phyloP scores from a whole-genome alignment of 2,888 invertebrate species.

The Mylabris sibirica region DNA sequence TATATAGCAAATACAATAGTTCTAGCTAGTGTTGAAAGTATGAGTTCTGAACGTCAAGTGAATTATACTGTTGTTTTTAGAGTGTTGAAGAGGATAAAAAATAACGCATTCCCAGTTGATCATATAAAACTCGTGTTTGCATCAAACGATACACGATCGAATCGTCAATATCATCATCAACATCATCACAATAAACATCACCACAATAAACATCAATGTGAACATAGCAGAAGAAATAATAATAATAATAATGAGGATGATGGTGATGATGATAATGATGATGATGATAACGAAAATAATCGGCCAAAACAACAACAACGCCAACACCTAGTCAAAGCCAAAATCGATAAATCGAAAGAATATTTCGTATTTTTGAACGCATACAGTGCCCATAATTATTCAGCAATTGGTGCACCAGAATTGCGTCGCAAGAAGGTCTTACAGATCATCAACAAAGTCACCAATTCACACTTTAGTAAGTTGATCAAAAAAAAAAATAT shows the following conservation, averaged over 20 bases:
- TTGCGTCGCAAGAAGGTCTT: constrained; percentile 47
- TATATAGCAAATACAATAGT: constrained; percentile 71
- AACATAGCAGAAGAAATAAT: not conserved
- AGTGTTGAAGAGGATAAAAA: constrained; percentile 69
- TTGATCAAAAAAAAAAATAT: constrained; percentile 21
- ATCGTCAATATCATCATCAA: constrained; percentile 11
- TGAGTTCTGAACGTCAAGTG: constrained; percentile 59
- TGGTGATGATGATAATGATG: constrained; percentile 20
- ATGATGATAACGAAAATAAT: constrained; percentile 22
- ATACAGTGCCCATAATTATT: constrained; percentile 67
- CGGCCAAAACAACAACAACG: constrained; percentile 43
- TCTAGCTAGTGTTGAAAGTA: constrained; percentile 70
- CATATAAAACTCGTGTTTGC: constrained; percentile 13
- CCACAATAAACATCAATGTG: not conserved
- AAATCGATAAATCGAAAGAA: constrained; percentile 66
- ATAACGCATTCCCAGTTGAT: constrained; percentile 11
- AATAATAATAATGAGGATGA: constrained; percentile 9
- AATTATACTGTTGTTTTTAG: constrained; percentile 73
- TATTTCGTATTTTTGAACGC: constrained; percentile 69
- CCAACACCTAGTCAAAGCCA: constrained; percentile 64
- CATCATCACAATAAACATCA: not conserved
- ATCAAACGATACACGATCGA: constrained; percentile 22
- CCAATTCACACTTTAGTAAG: constrained; percentile 55
- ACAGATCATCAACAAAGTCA: constrained; percentile 49
- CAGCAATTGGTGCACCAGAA: constrained; percentile 66